Evolutionary conservation across 2,888 invertebrate species (phyloP).

Genomic region (Phaedon cochleariae): DNA sequence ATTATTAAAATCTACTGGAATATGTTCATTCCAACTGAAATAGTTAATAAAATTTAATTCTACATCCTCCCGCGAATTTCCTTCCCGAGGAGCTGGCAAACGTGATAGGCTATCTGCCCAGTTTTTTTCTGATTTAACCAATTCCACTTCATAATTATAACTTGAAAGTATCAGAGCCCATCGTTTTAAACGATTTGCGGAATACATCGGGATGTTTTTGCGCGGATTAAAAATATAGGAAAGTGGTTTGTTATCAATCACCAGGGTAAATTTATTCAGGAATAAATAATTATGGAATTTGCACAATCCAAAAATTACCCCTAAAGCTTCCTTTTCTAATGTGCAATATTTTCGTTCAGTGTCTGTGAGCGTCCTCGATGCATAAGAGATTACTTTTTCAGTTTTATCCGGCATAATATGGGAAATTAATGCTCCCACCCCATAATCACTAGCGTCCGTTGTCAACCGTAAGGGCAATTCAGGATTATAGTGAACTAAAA

Average conservation of each 20-base stretch:
- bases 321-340: constrained; percentile 11
- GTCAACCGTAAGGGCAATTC: constrained; percentile 29
- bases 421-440: constrained; percentile 36
- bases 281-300: too few relatives aligned
- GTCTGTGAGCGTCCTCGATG: constrained; percentile 6
- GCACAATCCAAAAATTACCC: too few relatives aligned
- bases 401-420: constrained; percentile 22
- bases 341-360: constrained; percentile 1
- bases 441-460: constrained; percentile 29
- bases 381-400: constrained; percentile 10
- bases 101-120: background rate
- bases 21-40: background rate
- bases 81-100: background rate
- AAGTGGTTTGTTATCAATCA: constrained; percentile 1
- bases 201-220: background rate
- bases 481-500: too few relatives aligned
- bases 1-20: background rate
- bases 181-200: too few relatives aligned
- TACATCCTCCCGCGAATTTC: background rate
- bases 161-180: too few relatives aligned
- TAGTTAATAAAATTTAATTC: background rate
- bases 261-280: too few relatives aligned
- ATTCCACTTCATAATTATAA: too few relatives aligned
- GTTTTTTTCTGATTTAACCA: background rate
- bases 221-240: constrained; percentile 5